Percentiles rank a stretch among this genome's conserved stretches.
Conservation (phyloP, 2,797 vertebrate species). For the Thripadectes ignobilis region DNA sequence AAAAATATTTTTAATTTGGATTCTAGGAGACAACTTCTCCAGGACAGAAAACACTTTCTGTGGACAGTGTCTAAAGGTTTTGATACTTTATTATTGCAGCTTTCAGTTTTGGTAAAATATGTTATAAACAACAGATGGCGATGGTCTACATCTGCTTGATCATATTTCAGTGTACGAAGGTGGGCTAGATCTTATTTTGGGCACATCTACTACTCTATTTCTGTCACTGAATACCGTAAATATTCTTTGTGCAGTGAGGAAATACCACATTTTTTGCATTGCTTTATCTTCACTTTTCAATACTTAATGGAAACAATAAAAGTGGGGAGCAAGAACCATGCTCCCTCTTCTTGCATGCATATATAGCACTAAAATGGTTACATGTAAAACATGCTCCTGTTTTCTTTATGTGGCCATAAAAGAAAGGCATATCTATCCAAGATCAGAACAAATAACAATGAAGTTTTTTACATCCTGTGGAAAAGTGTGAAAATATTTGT, state of each 20-base stretch:
- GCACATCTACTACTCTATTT: background rate
- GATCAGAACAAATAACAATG: background rate
- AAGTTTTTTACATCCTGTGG: fast-evolving
- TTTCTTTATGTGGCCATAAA: background rate
- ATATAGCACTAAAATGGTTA: background rate
- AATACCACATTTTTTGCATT: background rate
- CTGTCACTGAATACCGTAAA: background rate
- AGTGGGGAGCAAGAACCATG: background rate
- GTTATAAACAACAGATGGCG: background rate
- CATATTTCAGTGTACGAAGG: fast-evolving
- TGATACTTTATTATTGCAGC: background rate
- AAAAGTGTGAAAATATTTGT: background rate
- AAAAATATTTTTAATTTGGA: background rate
- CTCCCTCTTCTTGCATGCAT: background rate
- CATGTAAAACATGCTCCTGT: background rate
- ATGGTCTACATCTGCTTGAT: background rate
- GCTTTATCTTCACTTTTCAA: background rate
- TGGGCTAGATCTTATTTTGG: background rate
- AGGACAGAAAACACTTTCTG: background rate
- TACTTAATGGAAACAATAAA: background rate
- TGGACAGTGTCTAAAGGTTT: background rate
- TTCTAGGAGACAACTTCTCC: background rate
- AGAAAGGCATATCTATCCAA: background rate
- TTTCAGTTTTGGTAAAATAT: background rate
- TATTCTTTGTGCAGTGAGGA: background rate